A percentile compares a stretch with the other conserved stretches of the same genome.
Conservation (phyloP, 1,140 invertebrate species). For the Globodera ellingtonae region DNA sequence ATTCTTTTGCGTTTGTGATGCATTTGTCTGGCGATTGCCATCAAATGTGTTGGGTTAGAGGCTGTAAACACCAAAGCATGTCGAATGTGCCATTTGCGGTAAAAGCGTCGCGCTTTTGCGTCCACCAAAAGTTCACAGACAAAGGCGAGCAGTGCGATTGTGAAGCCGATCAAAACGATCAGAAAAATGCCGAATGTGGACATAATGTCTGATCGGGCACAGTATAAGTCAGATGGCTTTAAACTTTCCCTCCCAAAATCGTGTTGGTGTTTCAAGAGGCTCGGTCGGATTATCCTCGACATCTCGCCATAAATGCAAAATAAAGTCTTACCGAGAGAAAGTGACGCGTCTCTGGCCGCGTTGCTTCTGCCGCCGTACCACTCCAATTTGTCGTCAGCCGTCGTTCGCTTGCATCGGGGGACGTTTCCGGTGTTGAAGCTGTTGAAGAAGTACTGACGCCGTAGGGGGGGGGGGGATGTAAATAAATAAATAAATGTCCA, state of each 20-base stretch:
- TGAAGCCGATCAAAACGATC: constrained; percentile 41
- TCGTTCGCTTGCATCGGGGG: constrained; percentile 32
- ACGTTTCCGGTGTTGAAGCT: constrained; percentile 39
- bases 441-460: constrained; percentile 34
- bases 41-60: constrained; percentile 18
- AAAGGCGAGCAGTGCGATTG: constrained; percentile 28
- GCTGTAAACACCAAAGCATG: constrained; percentile 24
- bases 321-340: constrained; percentile 22
- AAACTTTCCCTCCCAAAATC: too few species aligned
- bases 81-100: constrained; percentile 32
- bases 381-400: constrained; percentile 17
- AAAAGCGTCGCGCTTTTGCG: constrained; percentile 17
- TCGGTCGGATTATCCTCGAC: too few species aligned
- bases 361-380: constrained; percentile 7
- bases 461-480: neutral
- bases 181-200: constrained; percentile 49
- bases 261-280: too few species aligned
- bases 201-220: constrained; percentile 41
- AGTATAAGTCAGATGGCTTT: too few species aligned
- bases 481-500: neutral
- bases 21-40: constrained; percentile 14
- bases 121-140: constrained; percentile 34
- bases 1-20: neutral
- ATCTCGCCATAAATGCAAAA: neutral
- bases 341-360: constrained; percentile 22